A percentile compares a stretch with the other conserved stretches of the same genome.
These are phyloP conservation scores for Upupa epops DNA, from an alignment of 2,113 vertebrate species.

Conservation along the genomic window DNA sequence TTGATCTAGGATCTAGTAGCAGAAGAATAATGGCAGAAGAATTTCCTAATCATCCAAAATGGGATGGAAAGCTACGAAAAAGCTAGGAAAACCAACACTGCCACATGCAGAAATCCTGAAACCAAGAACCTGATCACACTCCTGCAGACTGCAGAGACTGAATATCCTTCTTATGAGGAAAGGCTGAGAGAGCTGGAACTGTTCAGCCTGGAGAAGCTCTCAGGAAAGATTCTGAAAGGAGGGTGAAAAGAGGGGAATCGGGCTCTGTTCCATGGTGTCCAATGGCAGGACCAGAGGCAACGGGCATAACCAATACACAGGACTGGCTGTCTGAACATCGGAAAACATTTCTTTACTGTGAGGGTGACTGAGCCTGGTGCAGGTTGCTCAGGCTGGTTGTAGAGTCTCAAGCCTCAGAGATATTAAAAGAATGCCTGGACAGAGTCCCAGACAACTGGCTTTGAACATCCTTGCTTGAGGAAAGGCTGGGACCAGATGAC, in stretches of 20 bases:
- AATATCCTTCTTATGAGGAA: neutral
- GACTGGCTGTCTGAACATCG: neutral
- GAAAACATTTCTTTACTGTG: neutral
- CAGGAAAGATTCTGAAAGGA: neutral
- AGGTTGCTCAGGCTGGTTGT: neutral
- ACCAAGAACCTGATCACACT: neutral
- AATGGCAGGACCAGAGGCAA: neutral
- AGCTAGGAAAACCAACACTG: neutral
- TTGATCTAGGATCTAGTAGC: neutral
- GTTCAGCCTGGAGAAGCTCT: neutral
- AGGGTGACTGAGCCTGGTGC: neutral
- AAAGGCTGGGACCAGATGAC: neutral
- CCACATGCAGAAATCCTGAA: neutral
- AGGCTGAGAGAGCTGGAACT: neutral
- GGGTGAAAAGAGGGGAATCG: neutral
- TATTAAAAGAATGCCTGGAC: neutral
- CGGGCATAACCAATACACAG: neutral
- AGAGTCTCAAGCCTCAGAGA: neutral
- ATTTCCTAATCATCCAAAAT: too few relatives aligned
- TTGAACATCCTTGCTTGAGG: neutral
- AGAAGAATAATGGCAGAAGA: too few relatives aligned
- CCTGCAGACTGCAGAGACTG: neutral
- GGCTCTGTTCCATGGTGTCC: neutral
- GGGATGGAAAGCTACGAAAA: too few relatives aligned
- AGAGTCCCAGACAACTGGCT: neutral